These are phyloP conservation scores for Hippocampus barbouri DNA, from an alignment of 2,113 vertebrate species.

Conservation along the genomic window DNA sequence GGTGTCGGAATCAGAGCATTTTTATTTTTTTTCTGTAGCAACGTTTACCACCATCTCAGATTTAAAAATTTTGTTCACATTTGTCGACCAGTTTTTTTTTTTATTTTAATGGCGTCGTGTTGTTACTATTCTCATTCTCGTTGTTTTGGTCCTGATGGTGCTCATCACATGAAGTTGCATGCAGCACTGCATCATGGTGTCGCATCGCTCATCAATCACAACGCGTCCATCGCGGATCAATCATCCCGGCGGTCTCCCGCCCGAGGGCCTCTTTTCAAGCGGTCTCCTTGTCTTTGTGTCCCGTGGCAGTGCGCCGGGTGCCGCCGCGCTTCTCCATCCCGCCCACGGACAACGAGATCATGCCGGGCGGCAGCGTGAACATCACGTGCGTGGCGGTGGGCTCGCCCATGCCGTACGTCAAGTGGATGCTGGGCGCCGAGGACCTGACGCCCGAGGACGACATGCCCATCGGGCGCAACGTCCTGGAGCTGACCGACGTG, in stretches of 20 bases:
- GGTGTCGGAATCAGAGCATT: no score
- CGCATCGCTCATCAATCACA: neutral
- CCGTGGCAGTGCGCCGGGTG: conserved; percentile 87
- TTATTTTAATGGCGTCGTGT: neutral
- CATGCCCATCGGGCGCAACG: conserved; percentile 99
- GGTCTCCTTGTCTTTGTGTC: neutral
- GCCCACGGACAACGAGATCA: conserved; percentile 98
- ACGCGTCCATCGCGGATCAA: neutral
- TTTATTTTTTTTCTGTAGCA: no score
- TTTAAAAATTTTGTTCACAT: no score
- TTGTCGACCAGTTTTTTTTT: neutral
- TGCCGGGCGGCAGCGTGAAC: conserved; percentile 98
- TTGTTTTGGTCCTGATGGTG: neutral
- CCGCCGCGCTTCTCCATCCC: conserved; percentile 98
- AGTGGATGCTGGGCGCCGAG: conserved; percentile 98
- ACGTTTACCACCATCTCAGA: no score
- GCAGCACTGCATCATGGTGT: neutral
- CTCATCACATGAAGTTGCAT: neutral
- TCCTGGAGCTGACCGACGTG: conserved; percentile 95
- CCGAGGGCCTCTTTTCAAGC: neutral
- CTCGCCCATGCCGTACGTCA: conserved; percentile 98
- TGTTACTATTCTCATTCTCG: neutral
- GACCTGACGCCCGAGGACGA: conserved; percentile 98
- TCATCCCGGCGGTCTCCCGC: neutral
- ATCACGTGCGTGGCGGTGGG: conserved; percentile 98